phyloP scores from a whole-genome alignment of 1,140 invertebrate genomes.

The Pteromalus puparum region DNA sequence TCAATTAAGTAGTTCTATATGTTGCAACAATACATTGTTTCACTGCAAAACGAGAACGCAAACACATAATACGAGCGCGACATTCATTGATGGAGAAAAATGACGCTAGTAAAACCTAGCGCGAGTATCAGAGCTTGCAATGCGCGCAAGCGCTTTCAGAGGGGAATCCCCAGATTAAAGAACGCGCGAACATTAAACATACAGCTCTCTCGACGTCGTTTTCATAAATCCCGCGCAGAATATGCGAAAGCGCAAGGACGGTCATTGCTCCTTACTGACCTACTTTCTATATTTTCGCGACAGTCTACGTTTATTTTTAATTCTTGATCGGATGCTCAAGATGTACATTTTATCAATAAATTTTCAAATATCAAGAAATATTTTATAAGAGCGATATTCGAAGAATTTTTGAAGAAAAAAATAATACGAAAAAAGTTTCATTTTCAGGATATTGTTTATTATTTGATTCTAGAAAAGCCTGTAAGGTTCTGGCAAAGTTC shows the following conservation, averaged over 20 bases:
- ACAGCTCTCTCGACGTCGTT: too few relatives aligned
- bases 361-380: too few relatives aligned
- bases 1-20: too few relatives aligned
- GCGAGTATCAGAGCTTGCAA: too few relatives aligned
- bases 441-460: not conserved
- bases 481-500: slow-evolving; percentile 25
- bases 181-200: too few relatives aligned
- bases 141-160: not conserved
- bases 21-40: too few relatives aligned
- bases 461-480: slow-evolving; percentile 22
- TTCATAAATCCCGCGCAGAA: not conserved
- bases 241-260: slow-evolving; percentile 59
- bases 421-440: too few relatives aligned
- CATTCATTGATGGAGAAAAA: slow-evolving; percentile 49
- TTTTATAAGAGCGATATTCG: too few relatives aligned
- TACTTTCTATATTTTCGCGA: slow-evolving; percentile 48
- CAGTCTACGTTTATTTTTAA: not conserved
- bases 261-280: slow-evolving; percentile 61
- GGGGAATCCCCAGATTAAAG: slow-evolving; percentile 18
- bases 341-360: too few relatives aligned
- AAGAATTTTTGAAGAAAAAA: too few relatives aligned
- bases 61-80: not conserved
- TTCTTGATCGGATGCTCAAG: not conserved
- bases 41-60: too few relatives aligned
- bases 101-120: not conserved